Evolutionary conservation across 2,113 vertebrate species (phyloP).

Genomic region (Panthera tigris): DNA sequence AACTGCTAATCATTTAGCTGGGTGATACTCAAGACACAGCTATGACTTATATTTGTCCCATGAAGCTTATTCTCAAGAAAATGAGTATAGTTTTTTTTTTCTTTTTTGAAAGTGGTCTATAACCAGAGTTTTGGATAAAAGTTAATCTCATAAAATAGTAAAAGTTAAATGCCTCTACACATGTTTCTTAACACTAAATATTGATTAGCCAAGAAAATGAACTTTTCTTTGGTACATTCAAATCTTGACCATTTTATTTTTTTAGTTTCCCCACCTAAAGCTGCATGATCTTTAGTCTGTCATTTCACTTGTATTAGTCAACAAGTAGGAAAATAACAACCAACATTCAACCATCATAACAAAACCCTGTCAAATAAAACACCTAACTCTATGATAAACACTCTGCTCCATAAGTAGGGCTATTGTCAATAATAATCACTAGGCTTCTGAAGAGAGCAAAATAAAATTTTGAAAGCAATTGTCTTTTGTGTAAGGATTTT

Average conservation of each 20-base stretch:
- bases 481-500: not conserved
- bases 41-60: too few species aligned
- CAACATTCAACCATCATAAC: not conserved
- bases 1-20: not conserved
- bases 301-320: constrained; percentile 9
- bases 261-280: not conserved
- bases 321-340: not conserved
- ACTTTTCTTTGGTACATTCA: not conserved
- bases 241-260: not conserved
- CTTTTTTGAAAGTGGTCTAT: not conserved
- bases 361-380: not conserved
- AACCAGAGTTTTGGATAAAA: not conserved
- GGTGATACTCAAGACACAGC: not conserved
- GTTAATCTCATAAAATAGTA: not conserved
- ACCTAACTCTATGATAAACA: not conserved
- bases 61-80: not conserved
- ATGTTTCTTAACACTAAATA: not conserved
- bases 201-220: not conserved
- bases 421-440: not conserved
- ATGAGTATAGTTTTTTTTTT: not conserved
- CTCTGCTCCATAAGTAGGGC: not conserved
- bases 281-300: not conserved
- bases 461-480: constrained; percentile 32
- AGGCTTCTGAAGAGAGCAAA: not conserved
- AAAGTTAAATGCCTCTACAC: not conserved